Evolutionary conservation across 2,888 invertebrate species (phyloP), one percentile per base, ranked within the genome.

Genomic region (Leptinotarsa peninsularis): DNA sequence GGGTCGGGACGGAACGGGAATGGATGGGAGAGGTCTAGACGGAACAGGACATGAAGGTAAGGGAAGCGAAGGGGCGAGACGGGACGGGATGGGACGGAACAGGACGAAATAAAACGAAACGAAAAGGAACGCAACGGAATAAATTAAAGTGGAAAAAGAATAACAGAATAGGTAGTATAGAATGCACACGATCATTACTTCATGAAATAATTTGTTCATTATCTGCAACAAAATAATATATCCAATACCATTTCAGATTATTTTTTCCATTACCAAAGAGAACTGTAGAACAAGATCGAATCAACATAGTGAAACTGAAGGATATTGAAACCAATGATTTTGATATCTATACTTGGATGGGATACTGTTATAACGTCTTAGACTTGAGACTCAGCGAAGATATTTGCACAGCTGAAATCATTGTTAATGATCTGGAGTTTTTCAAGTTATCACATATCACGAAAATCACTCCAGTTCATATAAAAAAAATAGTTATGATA

Each of bases 331-430:
- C 76, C 3, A 81, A 80, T 49, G 84, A 84, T 5, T 89, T 89
- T 71, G 85, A 85, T 0, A 79, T 85, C 1, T 87, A 89, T 73
- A 78, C 83, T 4, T 82, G 88, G 13, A 84, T 89, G 43, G 86
- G 87, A 49, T 88, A 89, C 67, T 85, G 88, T 13, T 87, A 89
- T 52, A 88, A 90, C 86, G 87, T 89, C 81, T 86, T 85, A 1
- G 90, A 90, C 71, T 83, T 91, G 49, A 85, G 90, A 77, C 73
- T 90, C 15, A 87, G 86, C 68, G 86, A 88, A 68, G 90, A 90
- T 78, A 88, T 89, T 75, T 86, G 88, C 74, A 77, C 88, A 0
- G 87, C 86, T 4, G 90, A 90, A 67, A 87, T 90, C 49, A 88
- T 89, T 86, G 81, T 91, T 0, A 71, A 89, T 15, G 90, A 91